Conservation (phyloP, 2,797 vertebrate genomes). For the Crax fasciolata region DNA sequence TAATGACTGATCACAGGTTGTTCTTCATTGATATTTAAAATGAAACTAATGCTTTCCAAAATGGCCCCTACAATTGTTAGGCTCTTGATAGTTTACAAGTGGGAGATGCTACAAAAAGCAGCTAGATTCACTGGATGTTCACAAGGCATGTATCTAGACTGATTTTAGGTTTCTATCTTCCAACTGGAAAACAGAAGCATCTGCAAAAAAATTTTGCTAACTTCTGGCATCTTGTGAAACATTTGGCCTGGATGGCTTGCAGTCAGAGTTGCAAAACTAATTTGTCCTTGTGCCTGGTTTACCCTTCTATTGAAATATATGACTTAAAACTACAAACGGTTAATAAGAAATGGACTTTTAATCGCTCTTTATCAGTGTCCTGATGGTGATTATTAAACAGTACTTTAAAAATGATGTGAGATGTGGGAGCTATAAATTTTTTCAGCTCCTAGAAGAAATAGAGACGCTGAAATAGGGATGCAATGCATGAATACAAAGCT, state of each 20-base stretch:
- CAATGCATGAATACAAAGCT: constrained; percentile 35
- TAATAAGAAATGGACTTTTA: constrained; percentile 11
- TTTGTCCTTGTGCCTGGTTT: not conserved
- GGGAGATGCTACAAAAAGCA: not conserved
- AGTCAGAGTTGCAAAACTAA: not conserved
- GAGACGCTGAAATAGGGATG: not conserved
- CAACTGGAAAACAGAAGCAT: not conserved
- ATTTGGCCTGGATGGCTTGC: not conserved
- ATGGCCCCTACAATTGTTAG: not conserved
- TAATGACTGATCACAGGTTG: rapidly evolving
- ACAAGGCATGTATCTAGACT: not conserved
- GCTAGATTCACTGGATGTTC: not conserved
- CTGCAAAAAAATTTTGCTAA: not conserved
- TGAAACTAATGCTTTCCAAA: not conserved
- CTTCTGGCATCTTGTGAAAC: not conserved
- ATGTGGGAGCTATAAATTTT: constrained; percentile 10
- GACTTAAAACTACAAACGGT: not conserved
- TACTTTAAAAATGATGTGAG: constrained; percentile 35
- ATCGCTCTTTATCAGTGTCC: constrained; percentile 4
- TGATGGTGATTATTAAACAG: not conserved
- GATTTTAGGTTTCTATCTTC: not conserved
- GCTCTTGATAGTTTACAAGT: not conserved
- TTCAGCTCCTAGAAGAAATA: constrained; percentile 24
- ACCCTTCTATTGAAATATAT: not conserved
- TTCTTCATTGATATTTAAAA: not conserved